Percentiles rank a stretch among this genome's conserved stretches.
Conservation (phyloP, 2,888 invertebrate species). For the Cataglyphis altisquamis region DNA sequence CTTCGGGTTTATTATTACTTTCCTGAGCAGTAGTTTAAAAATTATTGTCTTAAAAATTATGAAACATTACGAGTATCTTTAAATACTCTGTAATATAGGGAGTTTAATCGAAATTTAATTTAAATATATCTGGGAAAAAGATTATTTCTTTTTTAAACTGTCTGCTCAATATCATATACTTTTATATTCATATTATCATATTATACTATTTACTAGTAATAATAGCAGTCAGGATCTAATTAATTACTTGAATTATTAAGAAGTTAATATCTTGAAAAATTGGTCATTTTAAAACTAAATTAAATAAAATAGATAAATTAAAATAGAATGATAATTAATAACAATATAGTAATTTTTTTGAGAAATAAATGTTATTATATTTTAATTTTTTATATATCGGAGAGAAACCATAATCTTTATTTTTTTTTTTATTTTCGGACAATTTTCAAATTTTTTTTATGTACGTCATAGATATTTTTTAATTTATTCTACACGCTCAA, state of each 20-base stretch:
- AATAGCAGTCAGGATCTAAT: background rate
- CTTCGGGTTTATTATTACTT: conserved; percentile 24
- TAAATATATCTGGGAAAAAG: background rate
- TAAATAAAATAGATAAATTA: background rate
- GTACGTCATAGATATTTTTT: background rate
- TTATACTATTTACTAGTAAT: background rate
- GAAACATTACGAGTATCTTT: background rate
- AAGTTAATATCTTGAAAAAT: background rate
- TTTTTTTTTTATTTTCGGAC: background rate
- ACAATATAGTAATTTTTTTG: background rate
- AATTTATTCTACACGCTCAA: background rate
- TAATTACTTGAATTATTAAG: conserved; percentile 8
- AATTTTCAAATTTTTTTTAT: background rate
- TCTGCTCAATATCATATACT: background rate
- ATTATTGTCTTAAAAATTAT: conserved; percentile 19
- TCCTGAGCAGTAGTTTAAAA: background rate
- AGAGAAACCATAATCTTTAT: background rate
- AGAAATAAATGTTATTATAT: background rate
- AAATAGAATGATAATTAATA: background rate
- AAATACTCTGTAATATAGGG: background rate
- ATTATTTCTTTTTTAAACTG: background rate
- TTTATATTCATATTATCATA: background rate
- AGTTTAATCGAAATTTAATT: background rate
- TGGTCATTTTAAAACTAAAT: background rate
- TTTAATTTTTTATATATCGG: background rate